Base-by-base conservation (phyloP, 2,888 invertebrate species). In the Lobophora halterata region DNA sequence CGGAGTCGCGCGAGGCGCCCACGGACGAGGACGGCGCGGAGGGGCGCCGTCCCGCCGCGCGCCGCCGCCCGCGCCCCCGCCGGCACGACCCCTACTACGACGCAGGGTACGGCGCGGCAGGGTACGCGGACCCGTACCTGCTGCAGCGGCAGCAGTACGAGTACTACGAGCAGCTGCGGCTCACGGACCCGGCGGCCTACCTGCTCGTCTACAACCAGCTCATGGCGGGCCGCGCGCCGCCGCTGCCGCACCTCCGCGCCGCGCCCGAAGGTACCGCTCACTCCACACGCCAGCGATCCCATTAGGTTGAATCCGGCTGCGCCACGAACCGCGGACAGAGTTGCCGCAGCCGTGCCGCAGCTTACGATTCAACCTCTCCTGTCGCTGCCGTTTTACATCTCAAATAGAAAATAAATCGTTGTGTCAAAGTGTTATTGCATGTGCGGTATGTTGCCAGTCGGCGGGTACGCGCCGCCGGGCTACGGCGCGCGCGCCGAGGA, bases 121-220 rank as follows among this genome's bases (percentile, higher is more conserved):
- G 57, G 26, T 60, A 58, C 35, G 58, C n/a, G 8, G 91, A 91
- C 72, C 88, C 90, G 36, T 90, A 90, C 79, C 76, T 77, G 69
- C 85, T 88, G 48, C 91, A 91, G 45, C 48, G 45, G 29, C 11
- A 19, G 40, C 25, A 6, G 2, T 6, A n/a, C 24, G 90, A 91
- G 64, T 95, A 94, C 82, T 92, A 93, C 69, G 93, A 94, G 77
- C 93, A 93, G 69, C 85, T 95, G 71, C 90, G 94, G 2, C 89
- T 91, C 40, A 91, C 91, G 26, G 92, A 95, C 89, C 95, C 95
- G 10, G 91, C 92, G 60, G 93, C 93, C 11, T 95, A 95, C 80
- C 89, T 93, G 49, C 92, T 91, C 63, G 91, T 93, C 89, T 95
- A 95, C 82, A 89, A 92, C 62, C 93, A 93, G 71, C 93, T 93